Evolutionary conservation across 2,888 invertebrate genomes (phyloP), one percentile per base, ranked within the genome.

Genomic region (Trilocha varians): DNA sequence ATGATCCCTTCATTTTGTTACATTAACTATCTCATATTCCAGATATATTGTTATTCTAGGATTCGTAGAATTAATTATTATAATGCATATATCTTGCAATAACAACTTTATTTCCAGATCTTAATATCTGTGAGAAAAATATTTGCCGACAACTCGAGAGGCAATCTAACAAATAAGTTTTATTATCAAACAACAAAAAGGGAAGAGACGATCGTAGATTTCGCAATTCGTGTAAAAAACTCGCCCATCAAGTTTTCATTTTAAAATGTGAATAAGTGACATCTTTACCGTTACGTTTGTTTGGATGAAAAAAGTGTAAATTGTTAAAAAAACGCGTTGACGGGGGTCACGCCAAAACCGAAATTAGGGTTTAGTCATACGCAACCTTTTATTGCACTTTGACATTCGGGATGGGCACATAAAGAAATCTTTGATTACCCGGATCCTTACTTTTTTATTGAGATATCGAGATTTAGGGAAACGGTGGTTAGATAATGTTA

Each of bases 221-320:
- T 62, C 59, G 59, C 58, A 66, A 69, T 53, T 33, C 16, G 13
- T 53, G 57, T 57, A 69, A 76, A 78, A 78, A 80, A 68, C 68
- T 76, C 52, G 70, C 83, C 80, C 82, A 85, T 85, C 84, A 83
- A 82, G 77, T 78, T 82, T 80, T 69, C 74, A 79, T 78, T 80
- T 75, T 67, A 72, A 77, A 78, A 65, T 77, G 66, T 66, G 70
- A 76, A 70, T 68, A 64, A 41, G 55, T 69, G 78, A 79, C 79
- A 77, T 77, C 63, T 69, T 69, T 69, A 72, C 82, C 80, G 82
- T 82, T 83, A 75, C 59, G 50, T 47, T 51, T 63, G 66, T 76
- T 76, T 70, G 59, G 36, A 52, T 53, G 61, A 66, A 78, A 80
- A 84, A 83, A 77, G 72, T 77, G 74, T 74, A 69, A 77, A 72